These are phyloP conservation scores for Exocentrus adspersus DNA, from an alignment of 2,888 invertebrate genomes.

Conservation along the genomic window DNA sequence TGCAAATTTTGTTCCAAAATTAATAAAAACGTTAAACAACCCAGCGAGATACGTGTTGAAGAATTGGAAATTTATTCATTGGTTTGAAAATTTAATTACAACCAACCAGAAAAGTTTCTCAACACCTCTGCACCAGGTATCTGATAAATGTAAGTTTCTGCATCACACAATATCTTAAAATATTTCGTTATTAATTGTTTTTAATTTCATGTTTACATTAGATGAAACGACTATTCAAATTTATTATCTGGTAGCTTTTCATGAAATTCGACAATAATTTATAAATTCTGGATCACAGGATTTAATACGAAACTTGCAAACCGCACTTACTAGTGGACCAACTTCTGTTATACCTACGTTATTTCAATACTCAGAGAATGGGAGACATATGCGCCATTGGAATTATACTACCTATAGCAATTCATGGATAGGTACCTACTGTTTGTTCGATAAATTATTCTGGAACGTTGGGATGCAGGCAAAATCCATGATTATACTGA, in stretches of 20 bases:
- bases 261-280: no score
- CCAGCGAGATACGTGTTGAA: background rate
- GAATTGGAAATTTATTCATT: conserved; percentile 3
- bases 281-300: background rate
- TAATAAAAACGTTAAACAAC: background rate
- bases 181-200: no score
- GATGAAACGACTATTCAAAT: no score
- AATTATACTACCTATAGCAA: conserved; percentile 20
- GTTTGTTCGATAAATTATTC: conserved; percentile 16
- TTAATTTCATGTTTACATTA: no score
- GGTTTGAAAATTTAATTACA: background rate
- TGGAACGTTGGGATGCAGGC: background rate
- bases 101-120: background rate
- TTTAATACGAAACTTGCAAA: conserved; percentile 22
- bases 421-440: conserved; percentile 8
- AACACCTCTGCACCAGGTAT: background rate
- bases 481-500: conserved; percentile 22
- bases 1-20: background rate
- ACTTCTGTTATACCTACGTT: conserved; percentile 27
- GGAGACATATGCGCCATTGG: conserved; percentile 16
- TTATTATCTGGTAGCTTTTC: no score
- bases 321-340: conserved; percentile 39
- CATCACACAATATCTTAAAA: no score
- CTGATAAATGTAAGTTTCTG: no score
- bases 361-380: conserved; percentile 1